Evolutionary conservation across 1,140 invertebrate genomes (phyloP).

Genomic region (Atopsyche davidsoni): DNA sequence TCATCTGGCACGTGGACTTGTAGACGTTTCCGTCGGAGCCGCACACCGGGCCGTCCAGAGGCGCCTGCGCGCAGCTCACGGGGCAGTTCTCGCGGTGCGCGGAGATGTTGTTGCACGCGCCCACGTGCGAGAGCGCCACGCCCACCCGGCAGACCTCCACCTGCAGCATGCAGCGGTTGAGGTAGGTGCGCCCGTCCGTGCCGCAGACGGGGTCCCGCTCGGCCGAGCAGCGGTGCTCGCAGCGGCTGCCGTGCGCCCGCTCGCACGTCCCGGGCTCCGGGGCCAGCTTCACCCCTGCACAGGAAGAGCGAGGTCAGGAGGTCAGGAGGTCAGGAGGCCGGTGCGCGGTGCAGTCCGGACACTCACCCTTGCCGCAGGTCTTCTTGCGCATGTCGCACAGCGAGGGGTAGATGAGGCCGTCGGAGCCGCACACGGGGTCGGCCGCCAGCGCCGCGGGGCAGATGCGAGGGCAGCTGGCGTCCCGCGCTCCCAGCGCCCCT

Average conservation of each 20-base stretch:
- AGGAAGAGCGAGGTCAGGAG: background rate
- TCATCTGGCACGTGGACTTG: constrained; percentile 90
- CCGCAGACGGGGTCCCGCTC: constrained; percentile 86
- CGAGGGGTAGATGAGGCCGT: constrained; percentile 81
- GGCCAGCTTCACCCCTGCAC: constrained; percentile 52
- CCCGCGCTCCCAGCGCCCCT: constrained; percentile 51
- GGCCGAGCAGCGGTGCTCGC: constrained; percentile 71
- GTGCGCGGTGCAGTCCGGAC: background rate
- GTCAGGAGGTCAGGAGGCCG: background rate
- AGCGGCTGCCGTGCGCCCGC: constrained; percentile 59
- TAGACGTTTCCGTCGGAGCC: constrained; percentile 90
- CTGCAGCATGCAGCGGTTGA: constrained; percentile 84
- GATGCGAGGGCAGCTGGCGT: constrained; percentile 67
- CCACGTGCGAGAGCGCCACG: constrained; percentile 67
- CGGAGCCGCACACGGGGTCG: constrained; percentile 82
- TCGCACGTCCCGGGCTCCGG: constrained; percentile 59
- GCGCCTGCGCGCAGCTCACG: constrained; percentile 74
- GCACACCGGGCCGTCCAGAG: constrained; percentile 82
- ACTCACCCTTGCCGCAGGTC: constrained; percentile 78
- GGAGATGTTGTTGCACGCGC: constrained; percentile 82
- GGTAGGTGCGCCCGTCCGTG: constrained; percentile 81
- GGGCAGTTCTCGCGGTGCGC: constrained; percentile 83
- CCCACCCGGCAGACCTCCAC: constrained; percentile 71
- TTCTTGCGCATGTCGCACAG: constrained; percentile 88
- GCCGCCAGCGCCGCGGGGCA: constrained; percentile 64